phyloP scores from a whole-genome alignment of 30 jellyfish, hydroid and myxozoan genomes.

The Aurelia aurita complex sp. Pacific region DNA sequence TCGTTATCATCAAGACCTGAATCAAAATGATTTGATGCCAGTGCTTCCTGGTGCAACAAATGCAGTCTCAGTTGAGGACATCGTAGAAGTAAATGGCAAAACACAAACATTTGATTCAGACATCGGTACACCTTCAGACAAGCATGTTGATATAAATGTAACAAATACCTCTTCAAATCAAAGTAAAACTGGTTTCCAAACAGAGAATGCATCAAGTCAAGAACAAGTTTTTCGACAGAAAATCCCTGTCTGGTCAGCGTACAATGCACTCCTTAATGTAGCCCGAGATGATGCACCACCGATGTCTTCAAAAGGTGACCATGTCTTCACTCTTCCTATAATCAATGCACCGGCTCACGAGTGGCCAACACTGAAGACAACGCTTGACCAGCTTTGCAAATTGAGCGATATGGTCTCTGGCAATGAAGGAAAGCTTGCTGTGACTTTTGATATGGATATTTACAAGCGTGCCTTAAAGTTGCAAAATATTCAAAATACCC shows the following conservation, averaged over 20 bases:
- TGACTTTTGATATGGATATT: not conserved
- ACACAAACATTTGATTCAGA: not conserved
- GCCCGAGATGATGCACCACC: not conserved
- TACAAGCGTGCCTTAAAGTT: too few relatives aligned
- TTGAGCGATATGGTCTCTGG: not conserved
- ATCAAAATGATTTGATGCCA: not conserved
- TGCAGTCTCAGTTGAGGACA: not conserved
- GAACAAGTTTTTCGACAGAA: not conserved
- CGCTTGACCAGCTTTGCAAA: slow-evolving; percentile 5
- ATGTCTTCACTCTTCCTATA: slow-evolving; percentile 6
- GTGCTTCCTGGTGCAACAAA: not conserved
- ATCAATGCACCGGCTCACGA: slow-evolving; percentile 6
- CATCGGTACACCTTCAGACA: too few relatives aligned
- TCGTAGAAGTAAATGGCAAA: not conserved
- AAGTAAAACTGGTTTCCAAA: slow-evolving; percentile 1
- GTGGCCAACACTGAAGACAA: slow-evolving; percentile 3
- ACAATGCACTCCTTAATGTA: not conserved
- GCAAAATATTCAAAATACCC: too few relatives aligned
- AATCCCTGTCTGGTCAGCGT: slow-evolving; percentile 9
- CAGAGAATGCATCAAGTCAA: slow-evolving; percentile 1
- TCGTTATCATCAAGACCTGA: not conserved
- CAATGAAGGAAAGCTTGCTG: not conserved
- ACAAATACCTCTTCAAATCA: not conserved
- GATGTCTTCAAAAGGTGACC: not conserved
- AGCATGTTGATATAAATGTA: too few relatives aligned